Evolutionary conservation across 92 coral and sea anemone genomes (phyloP), one percentile per base, ranked within the genome.

Genomic region (Palythoa grandis): DNA sequence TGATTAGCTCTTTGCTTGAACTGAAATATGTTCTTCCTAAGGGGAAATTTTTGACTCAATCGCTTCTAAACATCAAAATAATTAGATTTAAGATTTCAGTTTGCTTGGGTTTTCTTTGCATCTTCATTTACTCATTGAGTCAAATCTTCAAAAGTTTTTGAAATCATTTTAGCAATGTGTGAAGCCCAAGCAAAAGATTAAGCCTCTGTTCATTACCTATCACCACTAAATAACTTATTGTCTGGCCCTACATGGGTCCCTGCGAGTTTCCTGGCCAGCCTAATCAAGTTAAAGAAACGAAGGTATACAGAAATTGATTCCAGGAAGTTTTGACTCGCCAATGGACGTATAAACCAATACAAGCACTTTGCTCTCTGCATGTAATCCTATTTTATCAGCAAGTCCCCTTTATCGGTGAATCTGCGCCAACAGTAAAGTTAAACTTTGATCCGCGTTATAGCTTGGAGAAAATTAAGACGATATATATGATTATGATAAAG

Each of bases 401-500:
- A 80, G 47, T 48, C 66, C 47, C 74, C 65, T 66, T 80, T 80
- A 80, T 80, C 85, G 39, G 74, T 22, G 85, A 66, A 80, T 80
- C 85, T 65, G 66, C 74, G 85, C 85, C 85, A 80, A 65, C 52
- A 80, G 85, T 74, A 80, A 80, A 80, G 85, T 80, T 66, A 80
- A 67, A 66, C 85, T 65, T 80, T 80, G 85, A 80, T 80, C 85
- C 72, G 85, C 74, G 40, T 56, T 65, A 66, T 80, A 80, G 74
- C 74, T 80, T 80, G 74, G 68, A 80, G 75, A 80, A 56, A 80
- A 66, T 80, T 80, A 80, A 80, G 74, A 66, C 60, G 77, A 79
- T 85, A 78, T 63, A 89, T 89, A 85, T 85, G 92, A 86, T 89
- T 82, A 79, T 77, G 92, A 89, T 89, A 52, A 85, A 82, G 82